phyloP scores from a whole-genome alignment of 2,888 invertebrate species.

The Scrobipalpa atriplicella region DNA sequence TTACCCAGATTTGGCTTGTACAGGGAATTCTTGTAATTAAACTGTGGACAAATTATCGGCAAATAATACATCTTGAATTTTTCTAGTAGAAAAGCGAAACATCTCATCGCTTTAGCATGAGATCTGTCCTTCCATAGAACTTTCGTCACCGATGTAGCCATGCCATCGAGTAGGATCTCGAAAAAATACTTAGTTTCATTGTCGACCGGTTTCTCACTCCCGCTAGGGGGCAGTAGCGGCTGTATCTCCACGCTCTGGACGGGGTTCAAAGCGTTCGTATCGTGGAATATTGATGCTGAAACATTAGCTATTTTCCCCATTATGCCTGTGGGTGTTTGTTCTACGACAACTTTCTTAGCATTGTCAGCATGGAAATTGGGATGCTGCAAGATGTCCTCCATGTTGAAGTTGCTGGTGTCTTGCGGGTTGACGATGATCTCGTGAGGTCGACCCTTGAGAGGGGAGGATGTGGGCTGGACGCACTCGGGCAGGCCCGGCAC shows the following conservation, averaged over 20 bases:
- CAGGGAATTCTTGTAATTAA: slow-evolving; percentile 89
- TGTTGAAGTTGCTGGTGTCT: slow-evolving; percentile 78
- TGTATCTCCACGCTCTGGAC: slow-evolving; percentile 90
- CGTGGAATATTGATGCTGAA: slow-evolving; percentile 87
- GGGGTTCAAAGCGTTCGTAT: slow-evolving; percentile 87
- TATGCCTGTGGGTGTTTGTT: slow-evolving; percentile 76
- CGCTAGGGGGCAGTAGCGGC: slow-evolving; percentile 90
- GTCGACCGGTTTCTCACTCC: slow-evolving; percentile 93
- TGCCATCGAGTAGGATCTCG: slow-evolving; percentile 93
- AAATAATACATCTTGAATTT: slow-evolving; percentile 95
- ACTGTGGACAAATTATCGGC: slow-evolving; percentile 94
- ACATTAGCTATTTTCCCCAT: slow-evolving; percentile 83
- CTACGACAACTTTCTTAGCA: slow-evolving; percentile 77
- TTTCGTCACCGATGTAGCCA: slow-evolving; percentile 95
- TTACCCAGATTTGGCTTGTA: slow-evolving; percentile 91
- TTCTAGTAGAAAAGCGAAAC: slow-evolving; percentile 95
- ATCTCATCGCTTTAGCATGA: slow-evolving; percentile 89
- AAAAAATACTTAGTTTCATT: slow-evolving; percentile 93
- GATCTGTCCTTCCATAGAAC: slow-evolving; percentile 95
- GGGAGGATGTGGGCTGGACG: slow-evolving; percentile 75
- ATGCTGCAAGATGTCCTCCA: slow-evolving; percentile 83
- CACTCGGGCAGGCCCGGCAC: slow-evolving; percentile 92
- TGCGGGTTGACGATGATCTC: slow-evolving; percentile 65
- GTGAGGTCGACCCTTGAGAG: slow-evolving; percentile 69
- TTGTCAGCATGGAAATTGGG: slow-evolving; percentile 80